Base-by-base conservation (phyloP, 30 jellyfish, hydroid and myxozoan species). In the Mastigias papua region DNA sequence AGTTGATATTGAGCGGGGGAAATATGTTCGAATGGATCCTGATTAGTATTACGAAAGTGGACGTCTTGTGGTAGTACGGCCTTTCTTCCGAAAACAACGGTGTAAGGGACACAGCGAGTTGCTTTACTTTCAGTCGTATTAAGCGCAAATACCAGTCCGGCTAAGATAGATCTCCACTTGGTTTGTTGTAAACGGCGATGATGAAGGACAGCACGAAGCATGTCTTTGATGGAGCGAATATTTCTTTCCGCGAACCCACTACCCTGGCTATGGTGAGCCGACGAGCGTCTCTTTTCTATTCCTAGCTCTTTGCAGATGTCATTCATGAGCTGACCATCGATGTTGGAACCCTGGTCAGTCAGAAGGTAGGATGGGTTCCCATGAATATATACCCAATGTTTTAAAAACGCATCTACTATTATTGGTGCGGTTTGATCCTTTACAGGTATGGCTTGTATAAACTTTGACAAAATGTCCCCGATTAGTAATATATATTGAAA, bases 231-330 rank as follows among this genome's bases (percentile, higher is more conserved):
- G 65, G 50, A 74, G 28, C 91, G 96, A 65, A 87, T 76, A 49
- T 87, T 76, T 51, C 91, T 37, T 32, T 86, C 89, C 26, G 89
- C 95, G 35, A 86, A 86, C 21, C 89, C 89, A 46, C 78, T 88
- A 32, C 86, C 90, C 62, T 87, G 90, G 62, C 78, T 51, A 69
- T 87, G 96, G 88, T 87, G 76, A 13, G 96, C 96, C 32, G 90
- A 87, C 27, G 96, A 87, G 16, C 86, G 78, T 25, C 90, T 62
- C 82, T 87, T 87, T 65, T 67, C 86, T 29, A 87, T 87, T 34
- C 74, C 81, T 20, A 87, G 51, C 63, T 34, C 37, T 25, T 64
- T 76, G 58, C 86, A 87, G 68, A 87, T n/a, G 34, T 87, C 90
- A 1, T 29, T 28, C 60, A 87, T 67, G 48, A 30, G 42, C 23